Evolutionary conservation across 2,888 invertebrate genomes (phyloP), one percentile per base, ranked within the genome.

Genomic region (Stenotaenia linearis): DNA sequence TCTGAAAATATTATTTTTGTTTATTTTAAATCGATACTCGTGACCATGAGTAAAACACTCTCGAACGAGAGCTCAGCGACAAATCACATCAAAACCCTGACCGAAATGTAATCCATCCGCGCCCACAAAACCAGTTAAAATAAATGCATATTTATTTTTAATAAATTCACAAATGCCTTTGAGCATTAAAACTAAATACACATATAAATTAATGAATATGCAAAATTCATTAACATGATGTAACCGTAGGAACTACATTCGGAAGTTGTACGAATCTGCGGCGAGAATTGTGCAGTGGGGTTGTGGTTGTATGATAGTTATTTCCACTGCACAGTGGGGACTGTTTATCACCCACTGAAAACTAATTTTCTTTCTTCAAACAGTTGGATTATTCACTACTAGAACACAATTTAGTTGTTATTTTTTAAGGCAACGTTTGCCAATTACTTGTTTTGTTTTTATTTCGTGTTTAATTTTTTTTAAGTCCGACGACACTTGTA

Each of bases 321-420:
- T 25, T 69, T 69, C 69, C 69, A 69, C 69, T 69, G 69, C 23
- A 69, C 69, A 69, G 69, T 69, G 69, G 69, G 69, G 69, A 25
- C 69, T 69, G 69, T 69, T 69, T 69, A 28, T 69, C 23, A 69
- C 69, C 69, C 69, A 69, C 69, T 69, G 69, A 69, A 69, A 69
- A 69, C 69, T 69, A 69, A 23, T 69, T 69, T 69, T 69, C 69
- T 69, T 69, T 69, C 69, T 69, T 69, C 69, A 69, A 69, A 69
- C 28, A 69, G 69, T 69, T 69, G 69, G 69, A 69, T 69, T 69
- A 69, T 69, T 69, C 69, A 69, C 69, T 69, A 69, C 69, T 69
- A 69, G 69, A 28, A 69, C 23, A 69, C 69, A 28, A 25, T 69
- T 69, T 69, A 69, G 69, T 69, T 69, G 23, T 25, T 69, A 15